phyloP scores from a whole-genome alignment of 2,113 vertebrate species.

The Scopus umbretta region DNA sequence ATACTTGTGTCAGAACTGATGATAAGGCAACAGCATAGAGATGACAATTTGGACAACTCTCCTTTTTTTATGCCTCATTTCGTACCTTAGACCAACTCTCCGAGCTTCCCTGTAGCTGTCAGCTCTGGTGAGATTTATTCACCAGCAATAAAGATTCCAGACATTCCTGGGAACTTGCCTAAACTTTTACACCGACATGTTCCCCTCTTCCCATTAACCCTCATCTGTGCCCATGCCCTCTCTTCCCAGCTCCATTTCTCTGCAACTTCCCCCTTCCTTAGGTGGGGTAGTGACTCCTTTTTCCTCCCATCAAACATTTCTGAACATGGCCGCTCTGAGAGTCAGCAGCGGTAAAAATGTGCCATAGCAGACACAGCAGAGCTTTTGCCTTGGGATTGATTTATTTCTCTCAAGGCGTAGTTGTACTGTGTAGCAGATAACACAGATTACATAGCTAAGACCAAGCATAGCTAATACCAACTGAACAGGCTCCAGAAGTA shows the following conservation, averaged over 20 bases:
- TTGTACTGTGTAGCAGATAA: not conserved
- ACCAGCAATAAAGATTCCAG: slow-evolving; percentile 4
- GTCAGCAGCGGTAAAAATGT: not conserved
- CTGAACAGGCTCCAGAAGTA: not conserved
- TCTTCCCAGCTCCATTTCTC: not conserved
- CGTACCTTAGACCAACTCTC: not conserved
- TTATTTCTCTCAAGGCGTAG: not conserved
- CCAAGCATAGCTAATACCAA: not conserved
- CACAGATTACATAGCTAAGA: not conserved
- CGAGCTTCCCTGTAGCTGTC: not conserved
- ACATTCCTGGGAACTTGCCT: not conserved
- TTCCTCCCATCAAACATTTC: not conserved
- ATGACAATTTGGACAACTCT: not conserved
- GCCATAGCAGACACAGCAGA: not conserved
- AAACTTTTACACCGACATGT: not conserved
- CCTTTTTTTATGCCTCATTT: not conserved
- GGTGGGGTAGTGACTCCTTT: not conserved
- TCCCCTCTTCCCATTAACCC: not conserved
- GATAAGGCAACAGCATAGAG: not conserved
- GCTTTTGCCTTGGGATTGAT: not conserved
- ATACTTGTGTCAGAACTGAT: slow-evolving; percentile 21
- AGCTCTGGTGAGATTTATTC: slow-evolving; percentile 28
- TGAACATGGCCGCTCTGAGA: not conserved
- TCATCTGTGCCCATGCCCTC: not conserved
- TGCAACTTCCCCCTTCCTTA: not conserved